A percentile compares a stretch with the other conserved stretches of the same genome.
Evolutionary conservation across 2,888 invertebrate species (phyloP).

Genomic region (Lysandra bellargus): DNA sequence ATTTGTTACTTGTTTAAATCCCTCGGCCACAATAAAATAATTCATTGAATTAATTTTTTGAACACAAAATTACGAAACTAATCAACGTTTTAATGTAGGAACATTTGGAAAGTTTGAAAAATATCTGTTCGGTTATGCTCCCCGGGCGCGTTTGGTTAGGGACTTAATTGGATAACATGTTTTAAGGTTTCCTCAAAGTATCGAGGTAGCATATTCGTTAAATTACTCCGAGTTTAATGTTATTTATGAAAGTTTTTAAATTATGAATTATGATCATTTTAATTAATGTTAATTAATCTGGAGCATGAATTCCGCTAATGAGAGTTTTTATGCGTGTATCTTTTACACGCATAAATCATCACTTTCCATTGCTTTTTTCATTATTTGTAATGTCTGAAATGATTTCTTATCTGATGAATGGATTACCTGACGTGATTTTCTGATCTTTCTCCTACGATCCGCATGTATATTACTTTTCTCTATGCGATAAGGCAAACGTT

Average conservation of each 20-base stretch:
- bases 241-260: not conserved
- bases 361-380: not conserved
- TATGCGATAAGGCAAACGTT: too few relatives aligned
- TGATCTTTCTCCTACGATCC: too few relatives aligned
- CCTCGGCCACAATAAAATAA: not conserved
- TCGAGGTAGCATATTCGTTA: constrained; percentile 2
- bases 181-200: constrained; percentile 9
- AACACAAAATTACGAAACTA: constrained; percentile 11
- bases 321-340: not conserved
- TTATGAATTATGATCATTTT: not conserved
- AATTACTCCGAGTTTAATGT: constrained; percentile 1
- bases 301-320: not conserved
- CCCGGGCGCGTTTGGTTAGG: constrained; percentile 3
- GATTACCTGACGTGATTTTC: too few relatives aligned
- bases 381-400: not conserved
- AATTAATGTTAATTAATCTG: not conserved
- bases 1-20: not conserved
- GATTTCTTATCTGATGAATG: too few relatives aligned
- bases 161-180: constrained; percentile 15
- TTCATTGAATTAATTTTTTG: not conserved
- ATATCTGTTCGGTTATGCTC: not conserved
- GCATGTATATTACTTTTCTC: too few relatives aligned
- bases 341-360: too few relatives aligned
- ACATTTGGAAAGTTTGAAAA: constrained; percentile 12
- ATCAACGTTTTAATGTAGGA: constrained; percentile 7